Percentiles rank a stretch among this genome's conserved stretches.
These are phyloP conservation scores for Dendropsophus ebraccatus DNA, from an alignment of 2,113 vertebrate species.

Conservation along the genomic window DNA sequence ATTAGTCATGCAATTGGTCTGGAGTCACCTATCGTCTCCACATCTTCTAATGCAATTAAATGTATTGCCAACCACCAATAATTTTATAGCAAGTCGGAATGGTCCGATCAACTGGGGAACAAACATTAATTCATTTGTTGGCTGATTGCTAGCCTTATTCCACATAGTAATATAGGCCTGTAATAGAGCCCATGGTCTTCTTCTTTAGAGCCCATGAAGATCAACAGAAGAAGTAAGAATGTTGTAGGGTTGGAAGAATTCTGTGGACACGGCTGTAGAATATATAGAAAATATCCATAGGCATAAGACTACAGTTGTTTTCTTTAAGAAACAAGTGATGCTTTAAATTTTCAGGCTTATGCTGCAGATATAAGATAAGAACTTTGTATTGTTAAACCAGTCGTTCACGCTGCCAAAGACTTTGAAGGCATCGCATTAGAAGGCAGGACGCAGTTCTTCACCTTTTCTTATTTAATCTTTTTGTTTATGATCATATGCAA, in stretches of 20 bases:
- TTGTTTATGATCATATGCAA: conserved; percentile 57
- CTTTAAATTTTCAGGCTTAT: conserved; percentile 28
- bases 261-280: not conserved
- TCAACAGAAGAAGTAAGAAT: not conserved
- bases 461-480: conserved; percentile 53
- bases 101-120: no score
- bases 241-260: not conserved
- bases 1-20: no score
- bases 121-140: no score
- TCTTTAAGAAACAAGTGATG: conserved; percentile 32
- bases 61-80: no score
- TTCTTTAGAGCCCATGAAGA: no score
- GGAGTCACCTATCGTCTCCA: no score
- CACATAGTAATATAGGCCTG: no score
- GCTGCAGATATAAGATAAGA: conserved; percentile 56
- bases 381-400: conserved; percentile 50
- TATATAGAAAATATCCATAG: not conserved
- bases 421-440: conserved; percentile 52
- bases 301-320: not conserved
- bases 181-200: no score
- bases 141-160: no score
- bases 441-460: conserved; percentile 36
- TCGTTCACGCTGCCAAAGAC: conserved; percentile 33
- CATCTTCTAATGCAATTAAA: no score
- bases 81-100: no score